Base-by-base conservation (phyloP, 2,888 invertebrate genomes). In the Leptopilina drosophilae region DNA sequence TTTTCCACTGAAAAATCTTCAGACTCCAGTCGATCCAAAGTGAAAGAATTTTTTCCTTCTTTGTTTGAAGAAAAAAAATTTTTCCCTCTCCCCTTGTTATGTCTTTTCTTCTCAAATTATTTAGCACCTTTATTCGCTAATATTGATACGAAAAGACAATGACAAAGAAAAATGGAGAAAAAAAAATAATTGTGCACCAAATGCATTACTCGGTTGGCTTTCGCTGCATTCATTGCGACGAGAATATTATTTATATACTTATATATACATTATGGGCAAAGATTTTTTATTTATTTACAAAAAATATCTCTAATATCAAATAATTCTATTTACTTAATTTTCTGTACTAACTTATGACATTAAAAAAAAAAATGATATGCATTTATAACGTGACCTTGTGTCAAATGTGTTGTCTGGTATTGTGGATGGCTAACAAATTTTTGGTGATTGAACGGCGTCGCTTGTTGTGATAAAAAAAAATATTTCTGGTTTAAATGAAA, bases 331-430 rank as follows among this genome's bases (percentile, higher is more conserved):
- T 81, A 77, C 83, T 11, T 9, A 84, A 82, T 79, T 78, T 33
- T 81, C 82, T 84, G 82, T 84, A 86, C 87, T 87, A 87, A 85
- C 85, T 85, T 82, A 33, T 33, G 81, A 79, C 80, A 73, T 80
- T 78, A 42, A 49, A 49, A 81, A 49, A 81, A 81, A 33, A 33
- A 33, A 33, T 33, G 33, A 33, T 33, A 82, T 83, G 80, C 81
- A 82, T 80, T 82, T 81, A 82, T 82, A 66, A 80, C 82, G 81
- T 77, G 85, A 83, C 80, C 82, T 81, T 85, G 86, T 87, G 87
- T 89, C 89, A 85, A 86, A 87, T 90, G 88, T 89, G 86, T 89
- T 88, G 88, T 90, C 87, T 89, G 89, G 88, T 89, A 33, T 88
- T 88, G 87, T 90, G 89, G 88, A 86, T 87, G 87, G 90, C 90